Evolutionary conservation across 2,797 vertebrate genomes (phyloP).

Genomic region (Pangasius djambal): DNA sequence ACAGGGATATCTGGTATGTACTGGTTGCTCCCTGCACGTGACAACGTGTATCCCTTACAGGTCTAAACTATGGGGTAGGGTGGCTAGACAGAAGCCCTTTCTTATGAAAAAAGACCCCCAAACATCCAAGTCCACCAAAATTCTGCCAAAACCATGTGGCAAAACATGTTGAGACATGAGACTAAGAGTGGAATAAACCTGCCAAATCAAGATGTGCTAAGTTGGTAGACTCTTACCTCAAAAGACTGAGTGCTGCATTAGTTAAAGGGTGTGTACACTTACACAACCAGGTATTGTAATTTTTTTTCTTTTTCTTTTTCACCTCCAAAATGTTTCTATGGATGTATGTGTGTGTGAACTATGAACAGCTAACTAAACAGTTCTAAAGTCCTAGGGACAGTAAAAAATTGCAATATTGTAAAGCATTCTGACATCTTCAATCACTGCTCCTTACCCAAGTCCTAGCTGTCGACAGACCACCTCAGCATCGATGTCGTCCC

Average conservation of each 20-base stretch:
- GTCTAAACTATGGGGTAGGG: neutral
- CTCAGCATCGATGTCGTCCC: slow-evolving; percentile 75
- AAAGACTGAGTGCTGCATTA: too few relatives aligned
- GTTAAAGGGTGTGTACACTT: too few relatives aligned
- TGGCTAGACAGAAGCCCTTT: neutral
- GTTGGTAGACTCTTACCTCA: too few relatives aligned
- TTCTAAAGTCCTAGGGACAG: neutral
- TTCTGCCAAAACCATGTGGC: too few relatives aligned
- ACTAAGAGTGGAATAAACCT: too few relatives aligned
- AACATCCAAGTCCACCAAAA: too few relatives aligned
- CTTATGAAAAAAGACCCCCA: too few relatives aligned
- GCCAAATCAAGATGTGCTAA: too few relatives aligned
- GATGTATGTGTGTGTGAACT: neutral
- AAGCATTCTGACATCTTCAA: neutral
- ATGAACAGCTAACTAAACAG: neutral
- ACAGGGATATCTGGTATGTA: neutral
- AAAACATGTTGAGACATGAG: too few relatives aligned
- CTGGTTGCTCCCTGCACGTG: neutral
- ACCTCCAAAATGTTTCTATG: neutral
- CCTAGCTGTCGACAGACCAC: slow-evolving; percentile 77
- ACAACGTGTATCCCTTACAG: neutral
- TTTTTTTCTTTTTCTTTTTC: neutral
- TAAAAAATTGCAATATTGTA: neutral
- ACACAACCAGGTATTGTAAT: neutral
- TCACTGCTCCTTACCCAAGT: slow-evolving; percentile 65